Base-by-base conservation (phyloP, 2,888 invertebrate species). In the Emmelina monodactyla region DNA sequence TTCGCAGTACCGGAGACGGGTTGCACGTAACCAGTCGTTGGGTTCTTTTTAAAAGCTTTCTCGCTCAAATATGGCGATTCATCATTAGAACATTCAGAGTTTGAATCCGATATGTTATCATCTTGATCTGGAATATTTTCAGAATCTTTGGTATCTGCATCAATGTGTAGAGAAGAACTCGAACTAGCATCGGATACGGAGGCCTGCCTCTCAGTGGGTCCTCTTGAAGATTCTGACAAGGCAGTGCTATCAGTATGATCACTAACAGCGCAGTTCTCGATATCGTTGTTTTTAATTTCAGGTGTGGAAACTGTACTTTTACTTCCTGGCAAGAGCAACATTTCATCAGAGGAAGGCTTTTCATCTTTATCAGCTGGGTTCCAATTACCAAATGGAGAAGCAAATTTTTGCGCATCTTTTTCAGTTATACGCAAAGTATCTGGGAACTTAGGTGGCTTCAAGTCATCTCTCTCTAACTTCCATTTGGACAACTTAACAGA, bases 381-480 rank as follows among this genome's bases (percentile, higher is more conserved):
- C 66, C 73, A 71, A 33, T 58, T 64, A 32, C 63, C 63, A 46
- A 66, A 75, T n/a, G n/a, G n/a, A 12, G 68, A 75, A 11, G 69
- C 53, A 44, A 69, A 73, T 46, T 80, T 80, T 2, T 64, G 58
- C 40, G 62, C 58, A 43, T 78, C 80, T 47, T 80, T 79, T 46
- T 76, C 71, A 16, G 71, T 71, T 39, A 72, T 61, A 34, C 64
- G 82, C 38, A 89, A 60, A 2, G 88, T 88, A 32, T 83, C 84
- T 14, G 89, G 89, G 41, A 89, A 60, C 46, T 85, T 85, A 10
- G 87, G 84, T 10, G 87, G 84, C 52, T 85, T 84, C 14, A 89
- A 85, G 46, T 88, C 84, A 51, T 83, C 82, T 86, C 88, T 88
- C 47, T 78, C 82, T 50, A 82, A 82, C 49, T 83, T 85, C 41